Evolutionary conservation across 1,140 invertebrate species (phyloP).

Genomic region (Achroia grisella): DNA sequence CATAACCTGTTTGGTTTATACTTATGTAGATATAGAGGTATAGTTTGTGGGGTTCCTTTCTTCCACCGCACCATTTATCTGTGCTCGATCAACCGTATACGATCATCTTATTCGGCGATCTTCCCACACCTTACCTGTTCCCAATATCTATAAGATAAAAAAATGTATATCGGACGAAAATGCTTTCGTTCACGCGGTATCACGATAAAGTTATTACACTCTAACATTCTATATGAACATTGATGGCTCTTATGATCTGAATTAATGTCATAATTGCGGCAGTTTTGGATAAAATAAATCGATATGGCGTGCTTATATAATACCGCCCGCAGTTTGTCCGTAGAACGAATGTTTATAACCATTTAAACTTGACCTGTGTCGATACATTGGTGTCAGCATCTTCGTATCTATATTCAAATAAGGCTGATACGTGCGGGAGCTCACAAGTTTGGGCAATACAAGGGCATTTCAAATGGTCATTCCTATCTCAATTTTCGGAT

Average conservation of each 20-base stretch:
- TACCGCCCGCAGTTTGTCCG: slow-evolving; percentile 61
- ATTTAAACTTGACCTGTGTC: slow-evolving; percentile 27
- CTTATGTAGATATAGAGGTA: slow-evolving; percentile 7
- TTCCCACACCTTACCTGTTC: slow-evolving; percentile 62
- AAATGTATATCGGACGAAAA: slow-evolving; percentile 41
- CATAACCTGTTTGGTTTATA: slow-evolving; percentile 11
- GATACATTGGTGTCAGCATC: slow-evolving; percentile 27
- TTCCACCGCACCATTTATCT: slow-evolving; percentile 47
- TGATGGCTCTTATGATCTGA: slow-evolving; percentile 62
- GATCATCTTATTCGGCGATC: slow-evolving; percentile 50
- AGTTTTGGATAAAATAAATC: slow-evolving; percentile 70
- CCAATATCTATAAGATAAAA: slow-evolving; percentile 45
- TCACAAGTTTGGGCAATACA: slow-evolving; percentile 35
- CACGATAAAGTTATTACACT: slow-evolving; percentile 62
- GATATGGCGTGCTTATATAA: slow-evolving; percentile 63
- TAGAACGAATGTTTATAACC: slow-evolving; percentile 34
- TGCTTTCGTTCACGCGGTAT: slow-evolving; percentile 48
- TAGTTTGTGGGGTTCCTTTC: slow-evolving; percentile 13
- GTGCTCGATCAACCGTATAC: slow-evolving; percentile 43
- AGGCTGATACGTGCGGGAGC: slow-evolving; percentile 13
- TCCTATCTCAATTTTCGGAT: slow-evolving; percentile 41
- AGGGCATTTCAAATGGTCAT: slow-evolving; percentile 40
- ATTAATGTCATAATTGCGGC: slow-evolving; percentile 72
- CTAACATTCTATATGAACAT: slow-evolving; percentile 62
- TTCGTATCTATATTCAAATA: slow-evolving; percentile 20